These are phyloP conservation scores for Conomelus anceps DNA, from an alignment of 2,888 invertebrate genomes.

Conservation along the genomic window DNA sequence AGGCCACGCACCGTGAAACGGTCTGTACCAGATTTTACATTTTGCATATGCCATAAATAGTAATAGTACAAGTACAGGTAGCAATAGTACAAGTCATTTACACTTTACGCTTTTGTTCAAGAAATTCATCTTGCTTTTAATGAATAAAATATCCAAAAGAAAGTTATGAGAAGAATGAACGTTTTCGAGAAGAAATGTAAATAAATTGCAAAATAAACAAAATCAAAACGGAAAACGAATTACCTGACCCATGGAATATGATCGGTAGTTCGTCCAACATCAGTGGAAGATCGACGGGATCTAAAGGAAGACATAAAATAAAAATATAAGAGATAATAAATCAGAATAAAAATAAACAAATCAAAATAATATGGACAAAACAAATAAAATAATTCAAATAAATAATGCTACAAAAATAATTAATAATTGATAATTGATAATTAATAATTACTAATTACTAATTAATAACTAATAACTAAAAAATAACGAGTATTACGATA, in stretches of 20 bases:
- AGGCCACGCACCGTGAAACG: too few species aligned
- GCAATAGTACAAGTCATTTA: too few species aligned
- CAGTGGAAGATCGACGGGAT: constrained; percentile 83
- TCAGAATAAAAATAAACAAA: constrained; percentile 31
- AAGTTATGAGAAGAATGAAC: too few species aligned
- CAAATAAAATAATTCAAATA: constrained; percentile 31
- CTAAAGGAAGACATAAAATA: constrained; percentile 44
- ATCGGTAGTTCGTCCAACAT: constrained; percentile 44
- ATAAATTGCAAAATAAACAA: constrained; percentile 33
- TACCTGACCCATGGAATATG: constrained; percentile 43
- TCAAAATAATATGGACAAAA: constrained; percentile 27
- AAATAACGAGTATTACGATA: background rate
- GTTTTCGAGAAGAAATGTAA: too few species aligned
- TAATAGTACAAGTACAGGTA: too few species aligned
- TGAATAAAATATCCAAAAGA: too few species aligned
- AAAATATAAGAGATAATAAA: constrained; percentile 37
- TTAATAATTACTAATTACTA: background rate
- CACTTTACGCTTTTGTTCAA: too few species aligned
- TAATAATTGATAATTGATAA: background rate
- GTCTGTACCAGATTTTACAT: too few species aligned
- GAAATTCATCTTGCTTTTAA: too few species aligned
- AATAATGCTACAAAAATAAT: background rate
- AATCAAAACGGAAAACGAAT: constrained; percentile 38
- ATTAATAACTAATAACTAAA: background rate
- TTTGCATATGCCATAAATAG: too few species aligned